Conservation (phyloP, 2,113 vertebrate genomes). For the Hystrix brachyura region DNA sequence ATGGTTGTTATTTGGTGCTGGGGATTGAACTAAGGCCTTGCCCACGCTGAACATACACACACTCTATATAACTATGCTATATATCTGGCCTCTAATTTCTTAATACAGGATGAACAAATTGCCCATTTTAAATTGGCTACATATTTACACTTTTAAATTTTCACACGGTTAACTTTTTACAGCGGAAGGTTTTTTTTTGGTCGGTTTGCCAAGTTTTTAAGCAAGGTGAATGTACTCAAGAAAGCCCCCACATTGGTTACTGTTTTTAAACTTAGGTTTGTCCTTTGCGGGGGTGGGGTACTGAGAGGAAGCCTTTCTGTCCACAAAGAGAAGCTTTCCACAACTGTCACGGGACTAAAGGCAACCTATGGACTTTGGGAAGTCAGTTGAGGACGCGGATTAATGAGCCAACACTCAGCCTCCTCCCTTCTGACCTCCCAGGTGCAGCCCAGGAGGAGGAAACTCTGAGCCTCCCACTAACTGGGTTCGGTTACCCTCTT, state of each 20-base stretch:
- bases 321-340: constrained; percentile 35
- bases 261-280: background rate
- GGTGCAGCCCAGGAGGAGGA: background rate
- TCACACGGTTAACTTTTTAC: background rate
- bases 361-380: constrained; percentile 78
- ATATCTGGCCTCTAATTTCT: background rate
- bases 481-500: background rate
- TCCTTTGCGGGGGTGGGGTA: background rate
- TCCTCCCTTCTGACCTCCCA: constrained; percentile 53
- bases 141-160: background rate
- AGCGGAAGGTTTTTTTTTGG: background rate
- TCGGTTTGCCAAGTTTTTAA: background rate
- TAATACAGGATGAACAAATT: background rate
- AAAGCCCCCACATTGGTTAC: background rate
- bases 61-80: background rate
- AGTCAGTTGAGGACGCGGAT: constrained; percentile 69
- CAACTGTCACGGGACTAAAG: constrained; percentile 46
- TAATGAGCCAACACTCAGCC: constrained; percentile 23
- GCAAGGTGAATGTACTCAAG: constrained; percentile 21
- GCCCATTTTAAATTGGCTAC: constrained; percentile 20
- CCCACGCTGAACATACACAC: background rate
- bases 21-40: background rate
- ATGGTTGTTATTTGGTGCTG: background rate
- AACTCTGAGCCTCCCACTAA: background rate
- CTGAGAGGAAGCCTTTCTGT: background rate